Percentiles rank a stretch among this genome's conserved stretches.
Evolutionary conservation across 2,113 vertebrate genomes (phyloP).

Genomic region (Lethenteron reissneri): DNA sequence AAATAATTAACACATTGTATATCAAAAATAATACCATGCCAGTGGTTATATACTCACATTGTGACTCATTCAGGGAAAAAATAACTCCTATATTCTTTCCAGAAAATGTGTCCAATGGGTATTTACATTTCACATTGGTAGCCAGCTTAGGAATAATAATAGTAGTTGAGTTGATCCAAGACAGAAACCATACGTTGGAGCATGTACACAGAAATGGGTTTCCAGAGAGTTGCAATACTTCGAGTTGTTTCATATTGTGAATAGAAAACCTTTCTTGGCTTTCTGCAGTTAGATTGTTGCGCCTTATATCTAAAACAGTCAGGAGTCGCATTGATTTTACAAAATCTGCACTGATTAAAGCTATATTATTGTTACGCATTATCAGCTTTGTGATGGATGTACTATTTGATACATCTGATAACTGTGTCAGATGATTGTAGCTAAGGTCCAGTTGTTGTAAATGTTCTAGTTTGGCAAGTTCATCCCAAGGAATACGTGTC

Average conservation of each 20-base stretch:
- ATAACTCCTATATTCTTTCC: slow-evolving; percentile 30
- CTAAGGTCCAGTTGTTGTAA: slow-evolving; percentile 53
- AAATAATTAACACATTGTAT: slow-evolving; percentile 24
- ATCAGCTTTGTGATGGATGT: slow-evolving; percentile 33
- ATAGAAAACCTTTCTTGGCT: slow-evolving; percentile 51
- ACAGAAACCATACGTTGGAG: slow-evolving; percentile 56
- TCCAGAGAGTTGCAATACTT: slow-evolving; percentile 35
- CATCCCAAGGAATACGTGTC: slow-evolving; percentile 34
- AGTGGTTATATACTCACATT: slow-evolving; percentile 44
- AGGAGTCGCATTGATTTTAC: slow-evolving; percentile 34
- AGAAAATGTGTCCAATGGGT: slow-evolving; percentile 41
- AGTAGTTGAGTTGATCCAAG: slow-evolving; percentile 55
- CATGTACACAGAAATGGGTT: slow-evolving; percentile 65
- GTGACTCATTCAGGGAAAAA: slow-evolving; percentile 39
- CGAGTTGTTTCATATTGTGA: slow-evolving; percentile 32
- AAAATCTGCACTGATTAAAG: slow-evolving; percentile 31
- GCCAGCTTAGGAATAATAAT: slow-evolving; percentile 58
- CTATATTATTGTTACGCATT: slow-evolving; percentile 41
- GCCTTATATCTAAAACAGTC: slow-evolving; percentile 55
- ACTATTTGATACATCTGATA: slow-evolving; percentile 34
- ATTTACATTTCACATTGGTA: slow-evolving; percentile 45
- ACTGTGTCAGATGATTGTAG: slow-evolving; percentile 40
- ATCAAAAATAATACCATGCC: slow-evolving; percentile 40
- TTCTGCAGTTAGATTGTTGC: slow-evolving; percentile 42
- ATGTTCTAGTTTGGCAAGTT: slow-evolving; percentile 23